A percentile compares a stretch with the other conserved stretches of the same genome.
These are phyloP conservation scores for Harpagifer antarcticus DNA, from an alignment of 2,797 vertebrate species.

Conservation along the genomic window DNA sequence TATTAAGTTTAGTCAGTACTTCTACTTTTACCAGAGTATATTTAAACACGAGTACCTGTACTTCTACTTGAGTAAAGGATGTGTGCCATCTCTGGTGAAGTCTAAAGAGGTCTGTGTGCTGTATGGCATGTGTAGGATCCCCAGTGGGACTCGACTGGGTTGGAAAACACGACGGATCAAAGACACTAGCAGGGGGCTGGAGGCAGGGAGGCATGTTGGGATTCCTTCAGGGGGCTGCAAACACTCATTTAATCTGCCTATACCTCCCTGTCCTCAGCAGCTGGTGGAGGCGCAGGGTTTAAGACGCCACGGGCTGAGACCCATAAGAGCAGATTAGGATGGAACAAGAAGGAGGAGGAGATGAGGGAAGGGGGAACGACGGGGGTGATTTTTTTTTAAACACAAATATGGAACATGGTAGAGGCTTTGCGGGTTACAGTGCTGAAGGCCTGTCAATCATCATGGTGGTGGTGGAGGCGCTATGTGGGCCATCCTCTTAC, in stretches of 20 bases:
- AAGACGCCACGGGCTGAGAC: slow-evolving; percentile 75
- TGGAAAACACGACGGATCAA: slow-evolving; percentile 71
- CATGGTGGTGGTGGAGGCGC: slow-evolving; percentile 15
- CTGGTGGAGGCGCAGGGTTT: slow-evolving; percentile 77
- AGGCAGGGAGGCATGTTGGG: slow-evolving; percentile 67
- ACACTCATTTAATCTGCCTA: slow-evolving; percentile 77
- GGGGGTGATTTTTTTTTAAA: slow-evolving; percentile 43
- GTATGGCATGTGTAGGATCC: slow-evolving; percentile 63
- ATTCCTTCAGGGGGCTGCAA: slow-evolving; percentile 73
- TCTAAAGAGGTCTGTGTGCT: slow-evolving; percentile 51
- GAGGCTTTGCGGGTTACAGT: slow-evolving; percentile 33
- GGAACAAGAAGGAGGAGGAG: slow-evolving; percentile 58
- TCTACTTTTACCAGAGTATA: too few species aligned
- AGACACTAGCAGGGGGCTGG: slow-evolving; percentile 64
- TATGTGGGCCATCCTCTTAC: slow-evolving; percentile 24
- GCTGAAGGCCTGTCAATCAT: slow-evolving; percentile 56
- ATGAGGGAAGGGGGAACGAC: slow-evolving; percentile 29
- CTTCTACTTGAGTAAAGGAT: too few species aligned
- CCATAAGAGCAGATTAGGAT: slow-evolving; percentile 80
- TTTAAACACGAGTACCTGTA: too few species aligned
- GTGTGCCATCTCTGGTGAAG: neutral
- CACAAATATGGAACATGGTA: slow-evolving; percentile 57
- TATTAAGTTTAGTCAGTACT: too few species aligned
- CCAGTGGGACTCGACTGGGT: slow-evolving; percentile 36
- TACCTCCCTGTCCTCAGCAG: slow-evolving; percentile 79